Conservation (phyloP, 2,888 invertebrate species). For the Lottia scabra region DNA sequence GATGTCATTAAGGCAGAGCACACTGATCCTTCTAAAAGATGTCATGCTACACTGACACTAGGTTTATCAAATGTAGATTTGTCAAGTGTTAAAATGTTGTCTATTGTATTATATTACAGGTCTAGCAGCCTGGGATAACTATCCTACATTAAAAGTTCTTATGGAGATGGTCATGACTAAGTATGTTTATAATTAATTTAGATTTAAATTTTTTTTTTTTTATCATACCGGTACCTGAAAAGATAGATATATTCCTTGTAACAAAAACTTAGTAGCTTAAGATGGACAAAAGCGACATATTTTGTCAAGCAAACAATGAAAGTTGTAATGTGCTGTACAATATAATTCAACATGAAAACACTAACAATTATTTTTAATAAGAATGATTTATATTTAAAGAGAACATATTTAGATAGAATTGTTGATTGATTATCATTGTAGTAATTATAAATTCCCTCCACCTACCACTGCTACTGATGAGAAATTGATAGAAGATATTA, state of each 20-base stretch:
- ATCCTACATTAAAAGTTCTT: conserved; percentile 88
- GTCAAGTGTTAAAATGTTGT: too few species aligned
- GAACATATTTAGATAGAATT: too few species aligned
- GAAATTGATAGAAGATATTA: conserved; percentile 60
- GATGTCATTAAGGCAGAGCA: too few species aligned
- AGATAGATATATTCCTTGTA: too few species aligned
- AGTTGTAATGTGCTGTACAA: too few species aligned
- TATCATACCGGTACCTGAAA: background rate
- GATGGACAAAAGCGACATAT: too few species aligned
- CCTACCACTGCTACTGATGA: conserved; percentile 74
- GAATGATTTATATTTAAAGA: background rate
- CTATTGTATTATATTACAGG: conserved; percentile 42
- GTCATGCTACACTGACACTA: too few species aligned
- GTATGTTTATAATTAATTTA: conserved; percentile 73
- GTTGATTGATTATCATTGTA: conserved; percentile 56
- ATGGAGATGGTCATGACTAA: conserved; percentile 98
- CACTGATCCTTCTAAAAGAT: too few species aligned
- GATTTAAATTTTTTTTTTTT: background rate
- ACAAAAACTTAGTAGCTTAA: too few species aligned
- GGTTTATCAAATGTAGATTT: too few species aligned
- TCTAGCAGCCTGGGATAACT: conserved; percentile 84
- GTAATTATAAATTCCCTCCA: conserved; percentile 80
- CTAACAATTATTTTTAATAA: background rate
- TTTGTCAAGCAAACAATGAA: too few species aligned
- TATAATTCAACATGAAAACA: too few species aligned